Evolutionary conservation across 1,140 invertebrate species (phyloP).

Genomic region (Drosophila erecta): DNA sequence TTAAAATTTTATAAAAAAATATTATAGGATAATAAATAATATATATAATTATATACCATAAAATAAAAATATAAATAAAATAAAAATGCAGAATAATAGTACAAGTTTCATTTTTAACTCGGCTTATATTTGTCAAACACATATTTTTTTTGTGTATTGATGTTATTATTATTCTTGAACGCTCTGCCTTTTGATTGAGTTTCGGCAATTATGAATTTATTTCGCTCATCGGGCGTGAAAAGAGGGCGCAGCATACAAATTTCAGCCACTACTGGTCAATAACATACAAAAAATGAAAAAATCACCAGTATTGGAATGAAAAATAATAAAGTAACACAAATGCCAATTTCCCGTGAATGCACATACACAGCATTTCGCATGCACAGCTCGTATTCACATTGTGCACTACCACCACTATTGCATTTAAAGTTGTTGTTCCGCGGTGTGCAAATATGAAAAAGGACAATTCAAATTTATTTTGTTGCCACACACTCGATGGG

Average conservation of each 20-base stretch:
- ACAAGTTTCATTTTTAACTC: no score
- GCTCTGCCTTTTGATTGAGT: conserved; percentile 69
- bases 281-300: conserved; percentile 23
- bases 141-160: background rate
- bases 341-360: conserved; percentile 75
- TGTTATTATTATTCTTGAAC: conserved; percentile 59
- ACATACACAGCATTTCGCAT: conserved; percentile 47
- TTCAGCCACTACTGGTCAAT: conserved; percentile 54
- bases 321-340: conserved; percentile 77
- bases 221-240: conserved; percentile 50
- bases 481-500: conserved; percentile 15
- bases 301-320: conserved; percentile 20
- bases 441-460: conserved; percentile 48
- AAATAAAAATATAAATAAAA: no score
- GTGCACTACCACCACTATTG: conserved; percentile 22
- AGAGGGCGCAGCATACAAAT: conserved; percentile 57
- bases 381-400: conserved; percentile 65
- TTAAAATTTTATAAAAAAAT: no score
- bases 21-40: no score
- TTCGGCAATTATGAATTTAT: conserved; percentile 60
- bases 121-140: no score
- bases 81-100: no score
- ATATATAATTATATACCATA: no score
- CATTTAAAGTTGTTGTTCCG: conserved; percentile 14
- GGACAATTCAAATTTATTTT: conserved; percentile 35